Evolutionary conservation across 2,888 invertebrate genomes (phyloP).

Genomic region (Ptilodon capucinus): DNA sequence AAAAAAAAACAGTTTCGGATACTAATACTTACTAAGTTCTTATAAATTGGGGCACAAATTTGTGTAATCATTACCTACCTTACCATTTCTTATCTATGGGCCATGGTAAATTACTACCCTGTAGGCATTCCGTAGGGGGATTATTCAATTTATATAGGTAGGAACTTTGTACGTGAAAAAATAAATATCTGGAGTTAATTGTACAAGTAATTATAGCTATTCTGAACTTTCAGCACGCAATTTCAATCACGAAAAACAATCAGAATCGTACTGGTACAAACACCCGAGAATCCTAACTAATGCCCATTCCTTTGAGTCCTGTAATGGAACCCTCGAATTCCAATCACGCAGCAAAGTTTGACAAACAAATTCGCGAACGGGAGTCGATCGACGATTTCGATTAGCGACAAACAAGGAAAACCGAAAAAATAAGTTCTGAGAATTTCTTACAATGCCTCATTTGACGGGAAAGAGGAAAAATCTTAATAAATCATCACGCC

Average conservation of each 20-base stretch:
- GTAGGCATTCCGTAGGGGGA: too few relatives aligned
- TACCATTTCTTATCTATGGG: too few relatives aligned
- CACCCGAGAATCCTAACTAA: constrained; percentile 14
- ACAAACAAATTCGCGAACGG: constrained; percentile 29
- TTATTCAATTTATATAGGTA: too few relatives aligned
- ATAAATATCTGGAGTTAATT: too few relatives aligned
- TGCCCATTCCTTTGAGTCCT: constrained; percentile 16
- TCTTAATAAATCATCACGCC: too few relatives aligned
- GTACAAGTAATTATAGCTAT: too few relatives aligned
- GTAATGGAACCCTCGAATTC: constrained; percentile 36
- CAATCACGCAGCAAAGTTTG: constrained; percentile 34
- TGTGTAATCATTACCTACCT: too few relatives aligned
- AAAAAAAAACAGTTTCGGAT: too few relatives aligned
- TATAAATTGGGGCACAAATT: too few relatives aligned
- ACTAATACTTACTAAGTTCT: too few relatives aligned
- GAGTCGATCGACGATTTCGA: constrained; percentile 22
- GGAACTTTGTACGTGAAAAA: too few relatives aligned
- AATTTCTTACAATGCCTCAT: constrained; percentile 1
- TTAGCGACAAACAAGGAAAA: constrained; percentile 29
- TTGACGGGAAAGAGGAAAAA: background rate
- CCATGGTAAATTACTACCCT: too few relatives aligned
- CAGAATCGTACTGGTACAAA: constrained; percentile 8
- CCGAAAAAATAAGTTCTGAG: background rate
- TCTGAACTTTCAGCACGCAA: background rate
- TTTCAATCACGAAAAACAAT: constrained; percentile 1